A percentile compares a stretch with the other conserved stretches of the same genome.
phyloP scores from a whole-genome alignment of 2,797 vertebrate species.

The Phataginus tricuspis region DNA sequence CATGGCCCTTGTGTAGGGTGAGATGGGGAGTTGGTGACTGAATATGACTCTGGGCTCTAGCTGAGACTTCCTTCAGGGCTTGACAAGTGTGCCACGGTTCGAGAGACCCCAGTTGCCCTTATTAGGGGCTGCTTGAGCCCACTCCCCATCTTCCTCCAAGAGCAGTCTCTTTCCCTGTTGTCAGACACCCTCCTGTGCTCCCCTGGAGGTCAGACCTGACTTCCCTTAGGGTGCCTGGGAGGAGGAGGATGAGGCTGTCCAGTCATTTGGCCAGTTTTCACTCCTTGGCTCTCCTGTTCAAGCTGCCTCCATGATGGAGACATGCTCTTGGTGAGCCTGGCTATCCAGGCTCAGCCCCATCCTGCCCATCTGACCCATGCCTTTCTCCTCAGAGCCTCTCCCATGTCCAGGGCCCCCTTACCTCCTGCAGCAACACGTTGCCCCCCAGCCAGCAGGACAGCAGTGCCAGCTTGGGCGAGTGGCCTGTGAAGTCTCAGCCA shows the following conservation, averaged over 20 bases:
- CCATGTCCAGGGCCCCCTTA: fast-evolving
- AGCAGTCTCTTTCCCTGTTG: too few relatives aligned
- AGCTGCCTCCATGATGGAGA: not conserved
- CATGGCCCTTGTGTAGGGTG: not conserved
- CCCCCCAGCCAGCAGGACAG: too few relatives aligned
- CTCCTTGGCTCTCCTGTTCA: not conserved
- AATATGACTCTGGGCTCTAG: not conserved
- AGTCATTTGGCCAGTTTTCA: not conserved
- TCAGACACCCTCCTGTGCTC: not conserved
- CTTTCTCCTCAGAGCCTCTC: not conserved
- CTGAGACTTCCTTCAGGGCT: not conserved
- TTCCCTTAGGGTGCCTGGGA: not conserved
- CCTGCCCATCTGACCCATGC: not conserved
- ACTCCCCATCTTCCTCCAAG: not conserved
- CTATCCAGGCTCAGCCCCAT: not conserved
- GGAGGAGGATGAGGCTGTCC: not conserved
- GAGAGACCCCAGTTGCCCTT: not conserved
- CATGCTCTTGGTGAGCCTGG: not conserved
- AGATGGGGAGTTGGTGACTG: not conserved
- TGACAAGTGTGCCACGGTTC: not conserved
- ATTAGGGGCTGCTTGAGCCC: not conserved
- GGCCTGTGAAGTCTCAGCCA: not conserved
- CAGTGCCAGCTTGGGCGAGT: not conserved
- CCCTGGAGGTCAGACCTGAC: not conserved
- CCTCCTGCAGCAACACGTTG: not conserved